Evolutionary conservation across 2,113 vertebrate species (phyloP), one percentile per base, ranked within the genome.

Genomic region (Dasyprocta punctata): DNA sequence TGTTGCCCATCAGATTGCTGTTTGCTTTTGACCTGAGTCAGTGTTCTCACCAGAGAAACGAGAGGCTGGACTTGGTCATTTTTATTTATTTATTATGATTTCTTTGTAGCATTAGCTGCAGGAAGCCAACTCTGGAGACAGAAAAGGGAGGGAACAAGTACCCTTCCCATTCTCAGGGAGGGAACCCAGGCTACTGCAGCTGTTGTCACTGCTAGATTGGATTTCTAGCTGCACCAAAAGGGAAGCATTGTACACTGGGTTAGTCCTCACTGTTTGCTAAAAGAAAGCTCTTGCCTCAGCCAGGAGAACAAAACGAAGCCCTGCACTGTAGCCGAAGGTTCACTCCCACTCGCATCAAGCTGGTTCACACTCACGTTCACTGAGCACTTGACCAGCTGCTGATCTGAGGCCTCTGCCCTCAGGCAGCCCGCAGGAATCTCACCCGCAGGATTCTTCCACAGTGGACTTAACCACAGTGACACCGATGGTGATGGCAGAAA

Each of bases 1-100:
- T 22, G 71, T 84, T 47, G 52, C 26, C 82, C 36, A 58, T n/a
- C 28, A 69, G 87, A 38, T 2, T 49, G 89, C 95, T 90, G 47
- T 94, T 85, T 28, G 41, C 58, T 85, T 93, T 93, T 19, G 22
- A 77, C 92, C n/a, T 87, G 95, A 85, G n/a, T 36, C 26, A 10
- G 71, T 92, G 89, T 75, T 77, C 47, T 92, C 38, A 10, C 54
- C 58, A 63, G 73, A 52, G 92, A 95, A 89, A 80, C 47, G 30
- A 86, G 87, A 90, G 36, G 49, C 12, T 81, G 81, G 3, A 56
- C 80, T 90, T 84, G 61, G 63, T 77, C 36, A 56, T 19, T 86
- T 93, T 78, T 90, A 36, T n/a, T 92, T 58, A 47, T 28, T 30
- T 86, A 77, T 86, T 81, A 67, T 47, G 36, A 75, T 75, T 80